Evolutionary conservation across 2,113 vertebrate genomes (phyloP), one percentile per base, ranked within the genome.

Genomic region (Centropristis striata): DNA sequence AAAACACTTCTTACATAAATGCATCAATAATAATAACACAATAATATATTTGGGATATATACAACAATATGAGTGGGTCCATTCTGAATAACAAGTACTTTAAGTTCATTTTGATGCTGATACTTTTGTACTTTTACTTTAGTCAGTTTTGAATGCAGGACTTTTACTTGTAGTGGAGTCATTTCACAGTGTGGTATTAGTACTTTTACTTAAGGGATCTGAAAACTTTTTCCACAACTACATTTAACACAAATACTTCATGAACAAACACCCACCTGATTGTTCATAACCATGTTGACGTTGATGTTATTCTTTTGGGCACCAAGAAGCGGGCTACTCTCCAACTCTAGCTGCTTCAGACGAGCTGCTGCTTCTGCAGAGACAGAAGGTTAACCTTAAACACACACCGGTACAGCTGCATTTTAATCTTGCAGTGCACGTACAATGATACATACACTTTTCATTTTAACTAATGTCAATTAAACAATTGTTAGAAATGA

Each of bases 311-410:
- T 91, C 85, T 18, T 90, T 25, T 90, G 83, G 0, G 94, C 63
- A 0, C 71, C 2, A 0, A 57, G 87, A 47, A 90, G 20, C 0
- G 93, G 80, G 53, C 72, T 93, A 69, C 5, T 13, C 67, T 97
- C 96, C 44, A 93, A 59, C 78, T 97, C 96, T 85, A 97, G 86
- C 72, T 96, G 96, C 42, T 96, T 98, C 81, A 97, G 92, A 50
- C 96, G 97, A 65, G 96, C 92, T n/a, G 96, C 93, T 0, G 93
- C 80, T 18, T 97, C 96, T 93, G 93, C 89, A 39, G 87, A 89
- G 8, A 78, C 86, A 44, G 7, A 60, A 4, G 5, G 14, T 36
- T 25, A 42, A 20, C 41, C 27, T 41, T 41, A 58, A 67, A 51
- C 9, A 47, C 2, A 23, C 18, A 37, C 8, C 16, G 0, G 20